Evolutionary conservation across 2,113 vertebrate genomes (phyloP).

Genomic region (Diadophis punctatus): DNA sequence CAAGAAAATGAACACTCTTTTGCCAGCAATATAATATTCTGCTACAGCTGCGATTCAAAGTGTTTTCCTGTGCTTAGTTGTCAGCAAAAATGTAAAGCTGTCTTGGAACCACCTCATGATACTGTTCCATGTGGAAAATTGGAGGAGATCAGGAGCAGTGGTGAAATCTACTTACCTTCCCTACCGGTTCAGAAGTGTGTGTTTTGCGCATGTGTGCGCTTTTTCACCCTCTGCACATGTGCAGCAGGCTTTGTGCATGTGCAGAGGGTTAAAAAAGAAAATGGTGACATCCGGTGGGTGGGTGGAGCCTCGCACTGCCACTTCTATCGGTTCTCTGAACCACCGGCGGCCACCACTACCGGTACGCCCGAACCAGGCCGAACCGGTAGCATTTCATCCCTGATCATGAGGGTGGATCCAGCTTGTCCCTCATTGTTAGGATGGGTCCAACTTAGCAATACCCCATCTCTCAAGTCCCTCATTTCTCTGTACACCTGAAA

Average conservation of each 20-base stretch:
- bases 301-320: too few species aligned
- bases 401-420: not conserved
- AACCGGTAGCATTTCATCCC: too few species aligned
- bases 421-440: not conserved
- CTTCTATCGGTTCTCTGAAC: too few species aligned
- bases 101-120: not conserved
- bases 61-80: not conserved
- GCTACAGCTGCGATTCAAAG: not conserved
- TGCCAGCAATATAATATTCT: not conserved
- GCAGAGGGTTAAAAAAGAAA: too few species aligned
- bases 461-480: not conserved
- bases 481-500: not conserved
- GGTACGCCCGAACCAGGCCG: too few species aligned
- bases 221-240: too few species aligned
- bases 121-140: not conserved
- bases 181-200: too few species aligned
- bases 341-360: too few species aligned
- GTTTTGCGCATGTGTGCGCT: too few species aligned
- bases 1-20: not conserved
- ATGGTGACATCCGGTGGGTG: too few species aligned
- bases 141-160: not conserved
- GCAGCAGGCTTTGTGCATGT: too few species aligned
- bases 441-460: not conserved
- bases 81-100: not conserved
- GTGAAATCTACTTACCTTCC: too few species aligned